A percentile compares a stretch with the other conserved stretches of the same genome.
phyloP scores from a whole-genome alignment of 2,113 vertebrate species.

The Tupaia tana region DNA sequence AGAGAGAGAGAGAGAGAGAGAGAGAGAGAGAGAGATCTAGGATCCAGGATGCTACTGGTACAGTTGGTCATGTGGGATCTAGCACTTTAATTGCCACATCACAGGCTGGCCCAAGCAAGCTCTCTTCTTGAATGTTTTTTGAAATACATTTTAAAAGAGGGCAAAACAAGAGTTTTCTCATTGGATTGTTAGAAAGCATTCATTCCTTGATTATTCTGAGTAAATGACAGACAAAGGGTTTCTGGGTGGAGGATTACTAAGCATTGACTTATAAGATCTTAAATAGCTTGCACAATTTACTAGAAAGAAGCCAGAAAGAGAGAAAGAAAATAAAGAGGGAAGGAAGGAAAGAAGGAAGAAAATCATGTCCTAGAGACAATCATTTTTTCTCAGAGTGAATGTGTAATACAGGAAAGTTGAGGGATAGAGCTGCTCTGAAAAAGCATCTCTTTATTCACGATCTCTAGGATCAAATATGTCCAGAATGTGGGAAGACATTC shows the following conservation, averaged over 20 bases:
- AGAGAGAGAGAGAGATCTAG: too few species aligned
- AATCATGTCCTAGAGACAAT: conserved; percentile 89
- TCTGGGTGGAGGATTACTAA: not conserved
- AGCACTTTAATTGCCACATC: too few species aligned
- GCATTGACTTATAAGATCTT: not conserved
- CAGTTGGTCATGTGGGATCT: too few species aligned
- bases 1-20: too few species aligned
- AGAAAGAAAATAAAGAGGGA: too few species aligned
- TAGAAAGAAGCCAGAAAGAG: conserved; percentile 91
- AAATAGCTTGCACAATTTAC: not conserved
- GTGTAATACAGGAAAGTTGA: conserved; percentile 90
- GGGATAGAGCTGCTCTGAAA: conserved; percentile 93
- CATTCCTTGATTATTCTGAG: not conserved
- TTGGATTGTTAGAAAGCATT: not conserved
- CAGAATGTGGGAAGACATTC: conserved; percentile 97
- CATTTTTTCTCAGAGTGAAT: conserved; percentile 95
- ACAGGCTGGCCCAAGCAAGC: not conserved
- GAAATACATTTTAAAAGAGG: not conserved
- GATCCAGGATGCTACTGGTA: too few species aligned
- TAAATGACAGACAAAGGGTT: not conserved
- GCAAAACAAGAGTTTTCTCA: not conserved
- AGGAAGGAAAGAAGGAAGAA: conserved; percentile 62
- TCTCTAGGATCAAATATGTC: conserved; percentile 94
- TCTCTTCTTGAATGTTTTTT: conserved; percentile 11
- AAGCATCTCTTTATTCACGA: conserved; percentile 95